Evolutionary conservation across 2,797 vertebrate species (phyloP).

Genomic region (Ibycter americanus): DNA sequence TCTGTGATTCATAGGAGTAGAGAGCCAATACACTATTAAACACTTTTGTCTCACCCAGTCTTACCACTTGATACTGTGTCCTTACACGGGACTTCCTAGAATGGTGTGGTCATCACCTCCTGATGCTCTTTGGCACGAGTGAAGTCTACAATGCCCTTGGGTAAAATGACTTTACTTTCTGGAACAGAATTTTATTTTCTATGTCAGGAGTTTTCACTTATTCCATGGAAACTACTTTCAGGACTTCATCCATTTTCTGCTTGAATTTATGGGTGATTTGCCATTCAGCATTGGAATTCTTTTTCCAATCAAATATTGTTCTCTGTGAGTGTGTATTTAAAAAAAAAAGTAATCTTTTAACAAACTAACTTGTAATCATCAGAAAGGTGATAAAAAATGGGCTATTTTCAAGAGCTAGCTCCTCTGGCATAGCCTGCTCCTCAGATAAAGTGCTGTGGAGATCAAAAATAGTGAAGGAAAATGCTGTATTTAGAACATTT

Average conservation of each 20-base stretch:
- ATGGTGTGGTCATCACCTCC: neutral
- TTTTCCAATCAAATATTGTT: neutral
- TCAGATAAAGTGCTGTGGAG: neutral
- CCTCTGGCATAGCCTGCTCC: neutral
- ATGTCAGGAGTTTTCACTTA: neutral
- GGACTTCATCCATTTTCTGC: neutral
- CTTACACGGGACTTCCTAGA: slow-evolving; percentile 9
- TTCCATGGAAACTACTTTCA: slow-evolving; percentile 29
- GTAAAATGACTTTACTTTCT: slow-evolving; percentile 8
- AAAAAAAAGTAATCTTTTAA: neutral
- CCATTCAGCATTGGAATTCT: neutral
- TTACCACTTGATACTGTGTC: neutral
- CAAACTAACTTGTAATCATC: neutral
- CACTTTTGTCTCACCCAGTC: neutral
- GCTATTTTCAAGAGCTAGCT: neutral
- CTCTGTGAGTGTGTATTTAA: neutral
- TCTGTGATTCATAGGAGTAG: slow-evolving; percentile 3
- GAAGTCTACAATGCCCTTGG: neutral
- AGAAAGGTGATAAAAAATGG: neutral
- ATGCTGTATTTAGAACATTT: neutral
- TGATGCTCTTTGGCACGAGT: neutral
- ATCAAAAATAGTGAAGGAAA: neutral
- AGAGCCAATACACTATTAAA: neutral
- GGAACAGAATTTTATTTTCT: neutral
- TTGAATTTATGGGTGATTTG: neutral